These are phyloP conservation scores for Aix galericulata DNA, from an alignment of 2,113 vertebrate species.

Conservation along the genomic window DNA sequence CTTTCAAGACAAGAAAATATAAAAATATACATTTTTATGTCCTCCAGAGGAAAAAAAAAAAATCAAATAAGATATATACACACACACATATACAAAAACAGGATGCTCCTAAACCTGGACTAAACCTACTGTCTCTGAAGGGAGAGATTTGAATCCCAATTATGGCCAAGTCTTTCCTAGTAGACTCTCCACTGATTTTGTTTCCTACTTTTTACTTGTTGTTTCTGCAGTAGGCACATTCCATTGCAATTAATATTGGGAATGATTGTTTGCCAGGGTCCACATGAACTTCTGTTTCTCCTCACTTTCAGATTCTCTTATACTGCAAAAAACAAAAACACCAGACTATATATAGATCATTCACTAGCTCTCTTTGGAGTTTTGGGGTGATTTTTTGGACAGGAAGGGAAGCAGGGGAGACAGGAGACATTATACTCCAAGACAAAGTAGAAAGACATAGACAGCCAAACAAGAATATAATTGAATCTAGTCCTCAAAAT, in stretches of 20 bases:
- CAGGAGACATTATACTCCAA: background rate
- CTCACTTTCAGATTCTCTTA: background rate
- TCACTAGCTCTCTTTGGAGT: background rate
- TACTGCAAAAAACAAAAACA: background rate
- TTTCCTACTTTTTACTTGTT: background rate
- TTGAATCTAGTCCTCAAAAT: background rate
- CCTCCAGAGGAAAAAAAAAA: background rate
- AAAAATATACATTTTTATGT: background rate
- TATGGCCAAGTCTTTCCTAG: background rate
- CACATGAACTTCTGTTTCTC: background rate
- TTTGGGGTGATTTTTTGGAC: background rate
- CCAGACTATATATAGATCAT: background rate
- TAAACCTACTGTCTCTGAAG: background rate
- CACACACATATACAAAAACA: background rate
- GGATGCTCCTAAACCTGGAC: background rate
- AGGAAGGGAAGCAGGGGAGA: background rate
- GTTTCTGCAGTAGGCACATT: background rate
- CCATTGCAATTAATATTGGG: background rate
- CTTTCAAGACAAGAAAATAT: background rate
- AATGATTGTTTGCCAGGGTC: background rate
- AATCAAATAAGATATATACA: background rate
- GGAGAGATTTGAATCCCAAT: background rate
- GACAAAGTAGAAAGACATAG: background rate
- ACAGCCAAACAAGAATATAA: background rate
- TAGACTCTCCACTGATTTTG: background rate